These are phyloP conservation scores for Papilio polytes DNA, from an alignment of 1,140 invertebrate species.

Conservation along the genomic window DNA sequence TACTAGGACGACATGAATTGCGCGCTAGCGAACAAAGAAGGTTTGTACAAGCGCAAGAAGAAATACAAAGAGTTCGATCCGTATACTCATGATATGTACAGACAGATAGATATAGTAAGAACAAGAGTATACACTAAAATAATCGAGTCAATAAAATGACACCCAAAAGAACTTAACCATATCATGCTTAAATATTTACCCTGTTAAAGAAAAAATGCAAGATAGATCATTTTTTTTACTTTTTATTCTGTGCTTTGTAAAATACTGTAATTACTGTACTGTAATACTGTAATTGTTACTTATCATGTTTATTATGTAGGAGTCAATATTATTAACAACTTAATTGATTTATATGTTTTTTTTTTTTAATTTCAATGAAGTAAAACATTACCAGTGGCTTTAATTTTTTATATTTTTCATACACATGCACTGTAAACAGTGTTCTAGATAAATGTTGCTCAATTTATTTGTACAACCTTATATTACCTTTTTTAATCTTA, in stretches of 20 bases:
- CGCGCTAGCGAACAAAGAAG: conserved; percentile 86
- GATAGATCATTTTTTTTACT: too few species aligned
- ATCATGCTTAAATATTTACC: too few species aligned
- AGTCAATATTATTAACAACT: not conserved
- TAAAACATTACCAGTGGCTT: too few species aligned
- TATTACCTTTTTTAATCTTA: not conserved
- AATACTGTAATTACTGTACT: too few species aligned
- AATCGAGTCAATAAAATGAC: not conserved
- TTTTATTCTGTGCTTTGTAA: too few species aligned
- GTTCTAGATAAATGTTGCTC: not conserved
- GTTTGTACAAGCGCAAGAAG: conserved; percentile 88
- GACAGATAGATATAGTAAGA: conserved; percentile 29
- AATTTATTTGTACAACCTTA: not conserved
- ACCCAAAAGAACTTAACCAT: not conserved
- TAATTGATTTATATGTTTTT: not conserved
- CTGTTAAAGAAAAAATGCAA: too few species aligned
- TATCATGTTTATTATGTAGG: not conserved
- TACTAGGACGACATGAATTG: conserved; percentile 83
- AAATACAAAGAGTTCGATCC: conserved; percentile 88
- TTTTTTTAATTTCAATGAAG: not conserved
- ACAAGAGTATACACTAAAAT: not conserved
- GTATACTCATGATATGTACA: conserved; percentile 77
- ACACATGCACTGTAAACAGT: not conserved
- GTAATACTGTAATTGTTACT: too few species aligned
- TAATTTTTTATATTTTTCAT: too few species aligned